phyloP scores from a whole-genome alignment of 2,888 invertebrate species.

The Lasioglossum pauxillum region DNA sequence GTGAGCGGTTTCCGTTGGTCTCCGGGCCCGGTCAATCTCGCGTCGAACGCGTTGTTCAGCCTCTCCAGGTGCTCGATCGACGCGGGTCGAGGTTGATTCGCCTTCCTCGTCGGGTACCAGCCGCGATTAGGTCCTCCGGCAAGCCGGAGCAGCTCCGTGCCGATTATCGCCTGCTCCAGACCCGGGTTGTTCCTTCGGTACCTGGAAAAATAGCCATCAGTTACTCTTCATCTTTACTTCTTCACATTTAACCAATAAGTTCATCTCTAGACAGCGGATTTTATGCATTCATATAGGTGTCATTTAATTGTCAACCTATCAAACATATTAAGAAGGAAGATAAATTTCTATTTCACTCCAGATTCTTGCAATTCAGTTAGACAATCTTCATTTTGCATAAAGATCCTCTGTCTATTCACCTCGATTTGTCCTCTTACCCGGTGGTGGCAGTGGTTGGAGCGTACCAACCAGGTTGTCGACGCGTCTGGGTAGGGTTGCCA shows the following conservation, averaged over 20 bases:
- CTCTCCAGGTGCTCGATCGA: constrained; percentile 94
- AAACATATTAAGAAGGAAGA: too few species aligned
- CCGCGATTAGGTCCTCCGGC: constrained; percentile 93
- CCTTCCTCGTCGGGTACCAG: constrained; percentile 91
- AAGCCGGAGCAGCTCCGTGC: constrained; percentile 92
- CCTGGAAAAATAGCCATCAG: constrained; percentile 59
- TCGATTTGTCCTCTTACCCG: constrained; percentile 72
- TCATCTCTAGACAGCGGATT: background rate
- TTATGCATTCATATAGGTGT: too few species aligned
- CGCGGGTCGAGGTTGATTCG: constrained; percentile 90
- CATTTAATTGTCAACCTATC: too few species aligned
- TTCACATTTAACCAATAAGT: background rate
- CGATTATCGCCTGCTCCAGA: constrained; percentile 87
- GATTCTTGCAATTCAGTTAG: too few species aligned
- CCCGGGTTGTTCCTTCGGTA: constrained; percentile 84
- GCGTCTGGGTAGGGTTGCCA: constrained; percentile 79
- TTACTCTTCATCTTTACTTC: background rate
- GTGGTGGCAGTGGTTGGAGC: constrained; percentile 82
- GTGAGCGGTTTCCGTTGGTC: constrained; percentile 91
- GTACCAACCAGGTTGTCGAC: constrained; percentile 83
- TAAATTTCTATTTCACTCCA: too few species aligned
- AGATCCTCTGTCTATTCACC: background rate
- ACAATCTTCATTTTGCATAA: too few species aligned
- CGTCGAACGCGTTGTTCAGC: constrained; percentile 85
- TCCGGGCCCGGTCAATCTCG: constrained; percentile 85